phyloP scores from a whole-genome alignment of 2,113 vertebrate species.

The Gila orcuttii region DNA sequence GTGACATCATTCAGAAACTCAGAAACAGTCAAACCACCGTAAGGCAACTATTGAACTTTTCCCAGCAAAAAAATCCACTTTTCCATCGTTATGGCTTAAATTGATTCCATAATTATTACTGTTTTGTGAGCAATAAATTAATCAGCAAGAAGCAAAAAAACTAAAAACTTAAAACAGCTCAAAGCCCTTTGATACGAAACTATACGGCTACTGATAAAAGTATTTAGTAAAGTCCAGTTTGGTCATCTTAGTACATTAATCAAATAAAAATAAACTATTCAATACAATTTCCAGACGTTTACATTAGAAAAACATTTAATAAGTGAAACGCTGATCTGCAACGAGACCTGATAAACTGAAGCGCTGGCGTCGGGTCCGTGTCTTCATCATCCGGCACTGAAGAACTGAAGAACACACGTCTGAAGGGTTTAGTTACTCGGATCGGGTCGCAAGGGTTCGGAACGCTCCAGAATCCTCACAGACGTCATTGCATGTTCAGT shows the following conservation, averaged over 20 bases:
- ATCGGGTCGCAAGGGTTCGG: neutral
- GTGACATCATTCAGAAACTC: neutral
- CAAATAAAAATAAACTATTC: neutral
- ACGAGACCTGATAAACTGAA: neutral
- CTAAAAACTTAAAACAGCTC: neutral
- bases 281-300: neutral
- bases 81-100: neutral
- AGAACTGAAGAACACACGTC: neutral
- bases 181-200: neutral
- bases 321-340: neutral
- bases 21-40: neutral
- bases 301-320: neutral
- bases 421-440: neutral
- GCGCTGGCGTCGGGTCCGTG: neutral
- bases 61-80: neutral
- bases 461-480: neutral
- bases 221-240: neutral
- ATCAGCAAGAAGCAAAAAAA: neutral
- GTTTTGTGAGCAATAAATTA: neutral
- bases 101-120: neutral
- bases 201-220: neutral
- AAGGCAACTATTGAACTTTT: neutral
- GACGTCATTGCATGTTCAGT: neutral
- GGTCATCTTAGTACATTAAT: slow-evolving; percentile 1
- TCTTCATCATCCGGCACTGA: neutral